Conservation (phyloP, 2,797 vertebrate genomes). For the Neomorphus geoffroyi region DNA sequence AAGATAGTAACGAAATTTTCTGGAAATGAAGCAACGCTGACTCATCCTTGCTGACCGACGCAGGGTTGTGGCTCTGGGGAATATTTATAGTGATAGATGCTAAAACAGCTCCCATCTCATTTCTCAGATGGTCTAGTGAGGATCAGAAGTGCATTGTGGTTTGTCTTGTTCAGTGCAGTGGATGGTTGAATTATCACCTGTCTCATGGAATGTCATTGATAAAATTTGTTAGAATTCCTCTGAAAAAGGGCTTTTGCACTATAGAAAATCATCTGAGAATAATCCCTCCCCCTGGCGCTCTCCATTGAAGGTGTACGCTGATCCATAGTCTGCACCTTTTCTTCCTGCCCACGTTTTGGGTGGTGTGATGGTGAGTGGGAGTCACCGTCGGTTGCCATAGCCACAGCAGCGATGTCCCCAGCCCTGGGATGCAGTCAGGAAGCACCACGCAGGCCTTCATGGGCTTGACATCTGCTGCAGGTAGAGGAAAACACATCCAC, state of each 20-base stretch:
- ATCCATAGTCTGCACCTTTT: neutral
- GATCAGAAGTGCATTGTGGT: neutral
- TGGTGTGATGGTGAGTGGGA: neutral
- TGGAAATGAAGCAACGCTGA: neutral
- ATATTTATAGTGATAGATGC: neutral
- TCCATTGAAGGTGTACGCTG: neutral
- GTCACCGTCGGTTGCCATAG: neutral
- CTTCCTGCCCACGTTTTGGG: neutral
- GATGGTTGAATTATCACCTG: neutral
- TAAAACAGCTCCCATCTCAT: neutral
- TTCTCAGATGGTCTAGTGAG: neutral
- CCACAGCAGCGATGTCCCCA: neutral
- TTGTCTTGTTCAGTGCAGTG: neutral
- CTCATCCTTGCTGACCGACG: neutral
- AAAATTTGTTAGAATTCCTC: neutral
- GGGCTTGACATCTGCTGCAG: neutral
- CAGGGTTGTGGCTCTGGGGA: neutral
- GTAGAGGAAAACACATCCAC: neutral
- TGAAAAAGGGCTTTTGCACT: neutral
- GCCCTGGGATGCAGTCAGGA: neutral
- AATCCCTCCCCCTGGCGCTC: neutral
- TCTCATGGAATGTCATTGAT: neutral
- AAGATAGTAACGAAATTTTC: neutral
- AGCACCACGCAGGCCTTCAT: neutral
- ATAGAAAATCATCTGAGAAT: neutral